phyloP scores from a whole-genome alignment of 2,113 vertebrate species.

The Entosphenus tridentatus region DNA sequence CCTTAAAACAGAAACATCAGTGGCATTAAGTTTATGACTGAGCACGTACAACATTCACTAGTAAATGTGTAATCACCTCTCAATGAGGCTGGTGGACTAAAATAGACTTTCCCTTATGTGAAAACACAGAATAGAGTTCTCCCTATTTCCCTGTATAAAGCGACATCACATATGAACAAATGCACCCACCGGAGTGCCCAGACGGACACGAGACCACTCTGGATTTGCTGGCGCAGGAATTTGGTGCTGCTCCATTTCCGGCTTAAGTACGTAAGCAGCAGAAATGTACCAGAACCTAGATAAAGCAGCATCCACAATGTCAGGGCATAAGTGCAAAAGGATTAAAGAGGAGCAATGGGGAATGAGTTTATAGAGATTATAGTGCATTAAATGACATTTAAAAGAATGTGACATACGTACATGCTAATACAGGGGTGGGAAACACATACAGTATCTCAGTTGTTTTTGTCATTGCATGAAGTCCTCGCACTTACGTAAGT shows the following conservation, averaged over 20 bases:
- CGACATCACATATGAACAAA: neutral
- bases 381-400: constrained; percentile 16
- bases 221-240: constrained; percentile 28
- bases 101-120: neutral
- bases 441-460: neutral
- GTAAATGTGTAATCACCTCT: neutral
- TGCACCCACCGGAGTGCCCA: constrained; percentile 30
- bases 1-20: constrained; percentile 15
- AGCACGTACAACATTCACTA: constrained; percentile 10
- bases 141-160: neutral
- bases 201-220: constrained; percentile 29
- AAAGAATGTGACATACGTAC: constrained; percentile 32
- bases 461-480: no score
- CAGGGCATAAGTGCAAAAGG: constrained; percentile 6
- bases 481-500: no score
- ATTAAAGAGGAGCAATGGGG: constrained; percentile 12
- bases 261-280: constrained; percentile 34
- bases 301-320: constrained; percentile 8
- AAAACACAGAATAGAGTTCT: neutral
- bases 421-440: constrained; percentile 19
- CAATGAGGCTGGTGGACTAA: neutral
- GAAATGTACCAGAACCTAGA: constrained; percentile 32
- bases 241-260: constrained; percentile 26
- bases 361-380: constrained; percentile 30
- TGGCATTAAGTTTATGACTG: constrained; percentile 21